Conservation (phyloP, 2,797 vertebrate genomes). For the Glossophaga mutica region DNA sequence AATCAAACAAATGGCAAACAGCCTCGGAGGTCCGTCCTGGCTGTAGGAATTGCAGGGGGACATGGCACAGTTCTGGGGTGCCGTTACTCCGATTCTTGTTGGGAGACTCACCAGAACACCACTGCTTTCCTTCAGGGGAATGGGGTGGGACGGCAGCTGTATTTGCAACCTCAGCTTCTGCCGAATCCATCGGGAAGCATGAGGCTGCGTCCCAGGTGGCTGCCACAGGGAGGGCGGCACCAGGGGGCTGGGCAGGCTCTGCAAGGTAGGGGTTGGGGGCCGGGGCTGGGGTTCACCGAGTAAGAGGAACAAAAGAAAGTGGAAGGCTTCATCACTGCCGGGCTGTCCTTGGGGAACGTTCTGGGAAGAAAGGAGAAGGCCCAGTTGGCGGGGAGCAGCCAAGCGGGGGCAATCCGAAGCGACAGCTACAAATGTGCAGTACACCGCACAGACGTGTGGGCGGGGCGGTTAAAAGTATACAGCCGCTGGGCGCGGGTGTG, state of each 20-base stretch:
- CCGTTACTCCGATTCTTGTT: not conserved
- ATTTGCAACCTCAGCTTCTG: not conserved
- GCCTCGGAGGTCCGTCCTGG: not conserved
- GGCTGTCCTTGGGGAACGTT: constrained; percentile 39
- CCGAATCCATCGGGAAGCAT: not conserved
- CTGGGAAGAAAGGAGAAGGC: constrained; percentile 56
- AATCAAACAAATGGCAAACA: not conserved
- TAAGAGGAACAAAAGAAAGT: constrained; percentile 42
- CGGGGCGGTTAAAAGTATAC: not conserved
- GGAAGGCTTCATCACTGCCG: constrained; percentile 24
- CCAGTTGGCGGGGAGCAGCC: constrained; percentile 22
- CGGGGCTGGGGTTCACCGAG: not conserved
- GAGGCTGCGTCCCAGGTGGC: not conserved
- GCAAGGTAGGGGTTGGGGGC: no score
- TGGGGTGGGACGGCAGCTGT: not conserved
- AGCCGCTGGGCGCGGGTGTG: not conserved
- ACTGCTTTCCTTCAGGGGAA: not conserved
- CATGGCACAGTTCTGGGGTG: not conserved
- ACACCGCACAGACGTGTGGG: not conserved
- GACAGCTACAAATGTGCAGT: constrained; percentile 72
- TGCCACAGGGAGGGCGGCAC: not conserved
- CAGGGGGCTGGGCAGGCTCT: not conserved
- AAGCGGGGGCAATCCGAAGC: constrained; percentile 48
- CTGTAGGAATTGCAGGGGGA: not conserved
- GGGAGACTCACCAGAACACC: not conserved